Evolutionary conservation across 53 echinoderm and acorn worm genomes (phyloP).

Genomic region (Holothuria leucospilota): DNA sequence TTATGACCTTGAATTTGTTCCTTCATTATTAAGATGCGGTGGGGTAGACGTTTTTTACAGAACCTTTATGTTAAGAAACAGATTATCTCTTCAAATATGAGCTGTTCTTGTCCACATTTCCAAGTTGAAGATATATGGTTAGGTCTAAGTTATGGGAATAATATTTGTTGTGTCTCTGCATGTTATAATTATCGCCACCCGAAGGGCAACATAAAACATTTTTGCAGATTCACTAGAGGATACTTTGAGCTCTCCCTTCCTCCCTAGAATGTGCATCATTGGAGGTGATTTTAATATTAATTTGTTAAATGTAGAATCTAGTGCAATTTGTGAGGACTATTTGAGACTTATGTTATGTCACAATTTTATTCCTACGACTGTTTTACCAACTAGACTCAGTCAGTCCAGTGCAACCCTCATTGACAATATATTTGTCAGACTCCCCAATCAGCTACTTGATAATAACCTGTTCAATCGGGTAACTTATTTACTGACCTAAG

Average conservation of each 20-base stretch:
- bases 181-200: conserved; percentile 30
- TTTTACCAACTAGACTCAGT: too few species aligned
- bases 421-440: too few species aligned
- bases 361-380: too few species aligned
- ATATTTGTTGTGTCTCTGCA: neutral
- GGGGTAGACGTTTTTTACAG: neutral
- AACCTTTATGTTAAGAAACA: conserved; percentile 25
- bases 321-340: neutral
- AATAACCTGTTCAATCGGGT: too few species aligned
- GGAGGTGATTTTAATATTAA: conserved; percentile 25
- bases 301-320: conserved; percentile 28
- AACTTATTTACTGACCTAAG: too few species aligned
- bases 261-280: neutral
- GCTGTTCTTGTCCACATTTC: neutral
- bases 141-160: neutral
- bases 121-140: neutral
- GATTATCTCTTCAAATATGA: neutral
- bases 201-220: too few species aligned
- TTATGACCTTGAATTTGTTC: conserved; percentile 3
- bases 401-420: too few species aligned
- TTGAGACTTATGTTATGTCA: neutral
- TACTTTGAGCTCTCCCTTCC: neutral
- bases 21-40: conserved; percentile 6
- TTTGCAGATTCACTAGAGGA: too few species aligned
- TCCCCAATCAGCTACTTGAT: too few species aligned